Conservation (phyloP, 2,797 vertebrate species). For the Enoplosus armatus region DNA sequence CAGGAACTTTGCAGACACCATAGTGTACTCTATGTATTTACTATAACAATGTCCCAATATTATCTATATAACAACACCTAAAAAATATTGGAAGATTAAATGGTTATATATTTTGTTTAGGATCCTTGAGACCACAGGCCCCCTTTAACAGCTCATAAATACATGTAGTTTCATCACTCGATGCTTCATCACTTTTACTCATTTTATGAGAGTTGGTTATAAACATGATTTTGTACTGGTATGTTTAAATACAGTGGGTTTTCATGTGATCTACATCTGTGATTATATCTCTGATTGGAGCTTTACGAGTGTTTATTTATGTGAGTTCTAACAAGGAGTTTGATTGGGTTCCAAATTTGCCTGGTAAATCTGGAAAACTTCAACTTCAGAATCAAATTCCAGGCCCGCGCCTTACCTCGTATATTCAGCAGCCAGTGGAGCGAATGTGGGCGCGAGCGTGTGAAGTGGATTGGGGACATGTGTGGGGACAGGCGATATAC, state of each 20-base stretch:
- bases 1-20: too few species aligned
- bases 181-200: too few species aligned
- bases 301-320: background rate
- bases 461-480: background rate
- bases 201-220: background rate
- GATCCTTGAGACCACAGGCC: too few species aligned
- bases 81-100: too few species aligned
- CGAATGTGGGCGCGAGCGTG: background rate
- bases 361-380: slow-evolving; percentile 34
- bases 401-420: background rate
- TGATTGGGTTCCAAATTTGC: slow-evolving; percentile 44
- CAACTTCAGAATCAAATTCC: too few species aligned
- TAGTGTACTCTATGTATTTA: too few species aligned
- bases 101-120: too few species aligned
- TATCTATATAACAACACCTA: too few species aligned
- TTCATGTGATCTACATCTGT: background rate
- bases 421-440: background rate
- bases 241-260: background rate
- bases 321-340: background rate
- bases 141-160: too few species aligned
- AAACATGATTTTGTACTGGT: background rate
- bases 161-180: background rate
- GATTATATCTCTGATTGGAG: too few species aligned
- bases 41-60: too few species aligned
- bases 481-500: too few species aligned